phyloP scores from a whole-genome alignment of 2,113 vertebrate species.

The Sceloporus tristichus region DNA sequence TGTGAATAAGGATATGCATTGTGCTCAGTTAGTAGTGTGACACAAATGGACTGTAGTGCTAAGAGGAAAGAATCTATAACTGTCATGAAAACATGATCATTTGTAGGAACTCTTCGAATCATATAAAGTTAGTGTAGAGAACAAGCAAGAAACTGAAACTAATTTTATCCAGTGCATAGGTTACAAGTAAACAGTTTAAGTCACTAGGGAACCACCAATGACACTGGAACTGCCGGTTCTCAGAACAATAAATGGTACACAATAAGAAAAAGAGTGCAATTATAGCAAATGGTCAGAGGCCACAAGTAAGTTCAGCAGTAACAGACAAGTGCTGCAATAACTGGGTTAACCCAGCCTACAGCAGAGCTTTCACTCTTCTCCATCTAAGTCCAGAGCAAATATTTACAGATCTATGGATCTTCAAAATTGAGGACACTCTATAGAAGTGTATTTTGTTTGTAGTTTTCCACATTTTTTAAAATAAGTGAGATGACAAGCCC shows the following conservation, averaged over 20 bases:
- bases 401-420: constrained; percentile 33
- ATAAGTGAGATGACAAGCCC: neutral
- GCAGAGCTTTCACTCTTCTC: constrained; percentile 2
- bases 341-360: neutral
- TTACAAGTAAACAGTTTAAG: constrained; percentile 44
- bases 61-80: neutral
- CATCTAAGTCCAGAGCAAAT: constrained; percentile 26
- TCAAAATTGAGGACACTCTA: neutral
- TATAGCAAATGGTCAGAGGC: constrained; percentile 50
- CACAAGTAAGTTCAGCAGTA: constrained; percentile 37
- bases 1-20: neutral
- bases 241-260: constrained; percentile 59
- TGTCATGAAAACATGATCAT: constrained; percentile 50
- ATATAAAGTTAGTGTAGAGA: constrained; percentile 49
- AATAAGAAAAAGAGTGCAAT: constrained; percentile 59
- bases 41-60: neutral
- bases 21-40: neutral
- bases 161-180: constrained; percentile 47
- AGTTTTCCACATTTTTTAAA: neutral
- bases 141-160: constrained; percentile 52
- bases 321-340: constrained; percentile 49
- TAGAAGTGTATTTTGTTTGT: neutral
- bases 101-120: constrained; percentile 46
- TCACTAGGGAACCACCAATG: constrained; percentile 52
- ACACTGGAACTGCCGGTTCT: constrained; percentile 59